Evolutionary conservation across 2,113 vertebrate genomes (phyloP).

Genomic region (Tiliqua scincoides): DNA sequence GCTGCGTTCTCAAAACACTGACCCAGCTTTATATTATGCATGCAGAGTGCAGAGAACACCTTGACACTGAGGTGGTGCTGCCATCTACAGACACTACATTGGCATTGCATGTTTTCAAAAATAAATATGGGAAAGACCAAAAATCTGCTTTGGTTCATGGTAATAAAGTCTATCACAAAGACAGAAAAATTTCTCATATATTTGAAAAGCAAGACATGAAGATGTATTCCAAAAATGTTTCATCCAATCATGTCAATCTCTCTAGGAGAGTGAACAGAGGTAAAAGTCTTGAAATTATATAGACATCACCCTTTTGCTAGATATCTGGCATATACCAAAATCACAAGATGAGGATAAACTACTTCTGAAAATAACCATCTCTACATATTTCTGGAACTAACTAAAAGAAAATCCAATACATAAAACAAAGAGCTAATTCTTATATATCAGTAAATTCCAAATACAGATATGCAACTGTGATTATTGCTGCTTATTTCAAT

Average conservation of each 20-base stretch:
- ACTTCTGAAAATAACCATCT: background rate
- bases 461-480: background rate
- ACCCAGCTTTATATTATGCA: background rate
- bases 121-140: background rate
- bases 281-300: background rate
- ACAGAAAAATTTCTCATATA: background rate
- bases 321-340: background rate
- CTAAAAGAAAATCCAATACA: background rate
- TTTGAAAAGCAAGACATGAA: background rate
- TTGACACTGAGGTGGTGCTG: slow-evolving; percentile 54
- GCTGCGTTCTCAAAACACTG: slow-evolving; percentile 19
- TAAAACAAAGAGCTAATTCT: background rate
- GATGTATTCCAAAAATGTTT: background rate
- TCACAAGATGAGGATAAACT: background rate
- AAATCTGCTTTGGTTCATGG: background rate
- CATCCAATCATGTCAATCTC: background rate
- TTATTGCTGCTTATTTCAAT: background rate
- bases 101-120: slow-evolving; percentile 47
- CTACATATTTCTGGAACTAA: background rate
- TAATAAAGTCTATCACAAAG: background rate
- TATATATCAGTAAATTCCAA: background rate
- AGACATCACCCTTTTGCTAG: background rate
- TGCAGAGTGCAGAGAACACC: background rate
- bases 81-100: slow-evolving; percentile 57
- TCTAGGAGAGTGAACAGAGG: background rate